Conservation (phyloP, 2,113 vertebrate species). For the western clawed frog (Xenopus tropicalis) region DNA sequence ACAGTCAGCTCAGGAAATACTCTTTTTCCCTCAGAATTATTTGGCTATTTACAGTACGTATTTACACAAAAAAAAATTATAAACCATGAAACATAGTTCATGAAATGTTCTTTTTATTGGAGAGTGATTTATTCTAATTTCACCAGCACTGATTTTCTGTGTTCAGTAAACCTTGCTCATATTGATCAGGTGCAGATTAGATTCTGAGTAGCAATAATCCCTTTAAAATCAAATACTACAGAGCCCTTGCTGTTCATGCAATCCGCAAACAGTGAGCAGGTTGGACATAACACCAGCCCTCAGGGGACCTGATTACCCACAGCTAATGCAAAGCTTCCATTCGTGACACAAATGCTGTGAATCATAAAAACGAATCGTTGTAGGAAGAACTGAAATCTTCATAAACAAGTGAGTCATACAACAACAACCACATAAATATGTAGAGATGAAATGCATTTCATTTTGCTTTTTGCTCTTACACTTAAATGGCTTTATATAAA, state of each 20-base stretch:
- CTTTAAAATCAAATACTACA: neutral
- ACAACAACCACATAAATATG: neutral
- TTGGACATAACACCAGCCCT: neutral
- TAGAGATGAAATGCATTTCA: too few species aligned
- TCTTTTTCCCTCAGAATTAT: neutral
- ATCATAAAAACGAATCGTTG: neutral
- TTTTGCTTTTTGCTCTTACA: too few species aligned
- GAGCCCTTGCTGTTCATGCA: neutral
- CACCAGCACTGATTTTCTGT: slow-evolving; percentile 16
- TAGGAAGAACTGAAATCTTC: neutral
- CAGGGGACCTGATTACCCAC: slow-evolving; percentile 1
- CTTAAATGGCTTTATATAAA: too few species aligned
- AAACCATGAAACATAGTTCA: slow-evolving; percentile 1
- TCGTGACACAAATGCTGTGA: neutral
- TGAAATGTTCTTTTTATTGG: slow-evolving; percentile 15
- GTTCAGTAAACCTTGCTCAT: slow-evolving; percentile 21
- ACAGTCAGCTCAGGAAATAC: neutral
- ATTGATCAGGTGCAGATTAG: slow-evolving; percentile 9
- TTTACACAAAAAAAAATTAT: neutral
- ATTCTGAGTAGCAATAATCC: slow-evolving; percentile 5
- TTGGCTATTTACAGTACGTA: neutral
- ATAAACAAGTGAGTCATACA: slow-evolving; percentile 1
- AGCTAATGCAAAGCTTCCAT: neutral
- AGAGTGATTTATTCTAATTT: slow-evolving; percentile 4
- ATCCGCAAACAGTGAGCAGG: neutral